phyloP scores from a whole-genome alignment of 2,113 vertebrate genomes.

The Grammomys surdaster region DNA sequence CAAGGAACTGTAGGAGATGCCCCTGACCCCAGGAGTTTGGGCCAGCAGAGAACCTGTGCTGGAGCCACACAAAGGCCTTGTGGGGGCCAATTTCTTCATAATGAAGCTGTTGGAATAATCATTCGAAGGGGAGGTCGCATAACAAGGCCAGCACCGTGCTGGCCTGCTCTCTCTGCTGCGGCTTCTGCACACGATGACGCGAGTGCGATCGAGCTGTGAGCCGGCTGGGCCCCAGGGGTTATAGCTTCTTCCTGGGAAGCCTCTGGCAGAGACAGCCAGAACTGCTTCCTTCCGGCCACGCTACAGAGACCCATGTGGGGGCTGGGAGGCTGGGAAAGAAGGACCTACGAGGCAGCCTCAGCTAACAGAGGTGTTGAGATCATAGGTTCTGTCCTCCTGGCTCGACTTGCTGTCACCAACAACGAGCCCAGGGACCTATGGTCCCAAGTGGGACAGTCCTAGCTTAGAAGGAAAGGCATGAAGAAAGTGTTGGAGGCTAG shows the following conservation, averaged over 20 bases:
- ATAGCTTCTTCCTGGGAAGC: neutral
- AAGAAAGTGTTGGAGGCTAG: too few relatives aligned
- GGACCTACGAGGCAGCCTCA: neutral
- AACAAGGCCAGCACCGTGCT: neutral
- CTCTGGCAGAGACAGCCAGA: neutral
- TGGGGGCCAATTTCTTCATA: neutral
- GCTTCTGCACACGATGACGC: neutral
- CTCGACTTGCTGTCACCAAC: accelerated
- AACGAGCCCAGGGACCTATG: neutral
- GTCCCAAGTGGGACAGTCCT: accelerated
- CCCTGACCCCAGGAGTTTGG: neutral
- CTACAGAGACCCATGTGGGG: neutral
- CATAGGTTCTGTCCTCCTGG: neutral
- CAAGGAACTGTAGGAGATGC: neutral
- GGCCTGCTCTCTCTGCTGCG: neutral
- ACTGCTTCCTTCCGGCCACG: neutral
- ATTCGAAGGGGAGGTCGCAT: neutral
- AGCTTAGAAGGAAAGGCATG: neutral
- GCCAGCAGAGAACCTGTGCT: neutral
- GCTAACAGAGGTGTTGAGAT: neutral
- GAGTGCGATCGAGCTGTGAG: neutral
- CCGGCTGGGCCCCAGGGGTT: neutral
- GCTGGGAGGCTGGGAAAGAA: neutral
- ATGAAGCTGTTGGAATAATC: neutral
- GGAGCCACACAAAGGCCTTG: neutral